Evolutionary conservation across 2,113 vertebrate genomes (phyloP).

Genomic region (Ginglymostoma cirratum): DNA sequence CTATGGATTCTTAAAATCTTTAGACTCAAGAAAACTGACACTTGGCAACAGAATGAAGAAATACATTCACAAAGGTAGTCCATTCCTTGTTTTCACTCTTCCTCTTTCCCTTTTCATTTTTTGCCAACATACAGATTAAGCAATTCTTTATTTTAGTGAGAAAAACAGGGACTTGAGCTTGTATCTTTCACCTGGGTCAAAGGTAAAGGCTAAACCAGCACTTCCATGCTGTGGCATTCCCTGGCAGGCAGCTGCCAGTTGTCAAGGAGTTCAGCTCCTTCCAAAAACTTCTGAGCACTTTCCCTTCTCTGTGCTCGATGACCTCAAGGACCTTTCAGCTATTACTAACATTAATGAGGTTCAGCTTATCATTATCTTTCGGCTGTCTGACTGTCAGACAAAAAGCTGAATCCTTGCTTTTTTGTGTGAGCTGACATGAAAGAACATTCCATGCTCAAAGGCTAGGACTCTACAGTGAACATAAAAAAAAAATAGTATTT

Average conservation of each 20-base stretch:
- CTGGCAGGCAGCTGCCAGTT: conserved; percentile 38
- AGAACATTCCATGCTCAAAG: conserved; percentile 36
- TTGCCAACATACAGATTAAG: conserved; percentile 3
- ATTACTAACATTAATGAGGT: conserved; percentile 38
- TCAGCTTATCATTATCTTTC: conserved; percentile 37
- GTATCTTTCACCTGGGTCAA: conserved; percentile 37
- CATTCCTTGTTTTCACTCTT: conserved; percentile 30
- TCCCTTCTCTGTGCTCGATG: conserved; percentile 37
- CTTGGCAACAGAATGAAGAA: not conserved
- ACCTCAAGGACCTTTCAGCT: conserved; percentile 32
- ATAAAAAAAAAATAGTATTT: conserved; percentile 33
- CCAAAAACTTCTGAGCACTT: conserved; percentile 34
- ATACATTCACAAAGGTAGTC: not conserved
- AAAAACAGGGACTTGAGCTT: conserved; percentile 34
- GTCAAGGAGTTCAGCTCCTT: conserved; percentile 37
- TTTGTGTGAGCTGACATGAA: conserved; percentile 37
- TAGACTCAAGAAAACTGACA: not conserved
- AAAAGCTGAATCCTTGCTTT: conserved; percentile 31
- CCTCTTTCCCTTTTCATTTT: not conserved
- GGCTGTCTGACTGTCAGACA: conserved; percentile 36
- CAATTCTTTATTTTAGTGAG: conserved; percentile 33
- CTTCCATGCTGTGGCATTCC: conserved; percentile 37
- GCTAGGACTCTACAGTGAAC: not conserved
- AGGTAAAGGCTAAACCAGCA: conserved; percentile 37
- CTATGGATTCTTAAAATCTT: not conserved